Conservation (phyloP, 2,113 vertebrate species). For the Apodemus sylvaticus region DNA sequence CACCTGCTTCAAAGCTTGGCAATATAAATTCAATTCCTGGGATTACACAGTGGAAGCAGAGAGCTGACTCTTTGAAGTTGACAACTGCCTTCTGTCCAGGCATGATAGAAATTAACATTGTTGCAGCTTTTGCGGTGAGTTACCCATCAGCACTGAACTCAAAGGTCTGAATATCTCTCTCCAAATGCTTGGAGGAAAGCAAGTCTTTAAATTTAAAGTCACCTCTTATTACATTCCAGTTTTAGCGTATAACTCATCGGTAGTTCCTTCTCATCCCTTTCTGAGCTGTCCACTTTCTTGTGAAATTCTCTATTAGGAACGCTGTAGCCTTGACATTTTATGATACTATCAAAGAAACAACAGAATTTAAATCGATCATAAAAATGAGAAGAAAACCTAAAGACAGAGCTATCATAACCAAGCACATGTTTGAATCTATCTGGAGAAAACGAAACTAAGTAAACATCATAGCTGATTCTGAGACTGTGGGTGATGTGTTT, state of each 20-base stretch:
- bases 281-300: not conserved
- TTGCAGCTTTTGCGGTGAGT: not conserved
- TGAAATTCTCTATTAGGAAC: slow-evolving; percentile 34
- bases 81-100: not conserved
- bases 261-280: not conserved
- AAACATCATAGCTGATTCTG: not conserved
- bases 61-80: not conserved
- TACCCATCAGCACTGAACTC: not conserved
- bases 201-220: slow-evolving; percentile 2
- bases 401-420: not conserved
- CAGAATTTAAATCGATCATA: slow-evolving; percentile 16
- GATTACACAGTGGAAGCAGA: not conserved
- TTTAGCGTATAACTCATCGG: not conserved
- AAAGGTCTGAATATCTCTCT: not conserved
- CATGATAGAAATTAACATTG: not conserved
- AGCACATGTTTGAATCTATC: not conserved
- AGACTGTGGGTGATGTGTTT: slow-evolving; percentile 3
- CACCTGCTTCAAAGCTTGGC: not conserved
- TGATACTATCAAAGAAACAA: slow-evolving; percentile 14
- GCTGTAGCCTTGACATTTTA: not conserved
- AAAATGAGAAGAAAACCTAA: slow-evolving; percentile 40
- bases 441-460: not conserved
- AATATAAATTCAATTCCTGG: not conserved
- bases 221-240: not conserved
- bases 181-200: not conserved